Base-by-base conservation (phyloP, 2,888 invertebrate species). In the Drepanosiphum platanoidis region DNA sequence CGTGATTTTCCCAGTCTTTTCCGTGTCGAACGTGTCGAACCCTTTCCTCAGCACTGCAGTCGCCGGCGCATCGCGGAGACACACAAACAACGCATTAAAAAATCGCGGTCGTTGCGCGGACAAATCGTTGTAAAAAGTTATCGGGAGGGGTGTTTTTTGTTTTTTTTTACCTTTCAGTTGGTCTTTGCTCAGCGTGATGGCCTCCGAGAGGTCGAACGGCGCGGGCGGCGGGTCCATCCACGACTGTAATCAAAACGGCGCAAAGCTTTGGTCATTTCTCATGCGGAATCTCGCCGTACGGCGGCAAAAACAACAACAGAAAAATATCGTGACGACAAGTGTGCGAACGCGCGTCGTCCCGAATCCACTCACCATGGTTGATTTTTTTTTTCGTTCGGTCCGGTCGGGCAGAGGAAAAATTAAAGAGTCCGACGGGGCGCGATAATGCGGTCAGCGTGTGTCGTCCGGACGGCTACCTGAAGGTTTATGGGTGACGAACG, bases 21-120 rank as follows among this genome's bases (percentile, higher is more conserved):
- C 95, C 81, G 94, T 93, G 90, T 97, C 97, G 89, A 97, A 97
- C 30, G 96, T 96, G 89, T 96, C 95, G 90, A 97, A 97, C 22
- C 96, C 97, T 90, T 95, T 94, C 89, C 94, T 93, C 87, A 97
- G 91, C 91, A 96, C 97, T 97, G 89, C n/a, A 87, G 86, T 71
- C n/a, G n/a, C n/a, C n/a, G n/a, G n/a, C n/a, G n/a, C n/a, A n/a
- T n/a, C n/a, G n/a, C n/a, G n/a, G n/a, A n/a, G n/a, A n/a, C n/a
- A n/a, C n/a, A n/a, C n/a, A 46, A 52, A 61, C 13, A 27, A 27
- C 27, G 4, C 15, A 52, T 22, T 18, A 42, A 8, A 1, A 13
- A 42, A 22, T 13, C 58, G 22, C 58, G n/a, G n/a, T n/a, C 58
- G 61, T 61, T n/a, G 13, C 30, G 27, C 4, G 0, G 30, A 64